A percentile compares a stretch with the other conserved stretches of the same genome.
Evolutionary conservation across 2,888 invertebrate species (phyloP).

Genomic region (Limnephilus auricula): DNA sequence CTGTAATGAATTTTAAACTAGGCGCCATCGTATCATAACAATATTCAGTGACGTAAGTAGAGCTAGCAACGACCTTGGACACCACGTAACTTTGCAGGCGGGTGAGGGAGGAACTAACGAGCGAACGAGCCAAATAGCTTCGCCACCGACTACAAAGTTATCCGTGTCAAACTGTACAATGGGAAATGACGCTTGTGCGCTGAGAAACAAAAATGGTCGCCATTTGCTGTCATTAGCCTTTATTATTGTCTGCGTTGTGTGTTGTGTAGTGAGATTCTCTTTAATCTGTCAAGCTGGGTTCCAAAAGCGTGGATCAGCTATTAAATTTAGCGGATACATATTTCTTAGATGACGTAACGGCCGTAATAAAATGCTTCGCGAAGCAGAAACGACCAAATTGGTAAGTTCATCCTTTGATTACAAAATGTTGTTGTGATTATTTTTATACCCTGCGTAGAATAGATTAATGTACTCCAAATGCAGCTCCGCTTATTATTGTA

Average conservation of each 20-base stretch:
- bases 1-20: not conserved
- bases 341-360: conserved; percentile 77
- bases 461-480: not conserved
- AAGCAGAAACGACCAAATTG: conserved; percentile 50
- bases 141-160: not conserved
- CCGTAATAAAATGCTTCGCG: conserved; percentile 76
- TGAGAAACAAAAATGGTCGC: conserved; percentile 54
- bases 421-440: not conserved
- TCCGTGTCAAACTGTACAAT: conserved; percentile 8
- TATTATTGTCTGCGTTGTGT: conserved; percentile 41
- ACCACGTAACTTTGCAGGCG: conserved; percentile 5
- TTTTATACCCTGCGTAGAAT: not conserved
- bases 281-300: conserved; percentile 76
- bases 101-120: not conserved
- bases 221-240: conserved; percentile 45
- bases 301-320: conserved; percentile 77
- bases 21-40: not conserved
- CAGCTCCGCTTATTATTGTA: conserved; percentile 8
- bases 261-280: conserved; percentile 32
- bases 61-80: not conserved
- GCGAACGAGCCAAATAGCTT: not conserved
- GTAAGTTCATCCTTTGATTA: conserved; percentile 50
- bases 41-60: not conserved
- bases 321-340: conserved; percentile 75
- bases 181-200: conserved; percentile 51